phyloP scores from a whole-genome alignment of 2,113 vertebrate genomes.

The Burhinus bistriatus region DNA sequence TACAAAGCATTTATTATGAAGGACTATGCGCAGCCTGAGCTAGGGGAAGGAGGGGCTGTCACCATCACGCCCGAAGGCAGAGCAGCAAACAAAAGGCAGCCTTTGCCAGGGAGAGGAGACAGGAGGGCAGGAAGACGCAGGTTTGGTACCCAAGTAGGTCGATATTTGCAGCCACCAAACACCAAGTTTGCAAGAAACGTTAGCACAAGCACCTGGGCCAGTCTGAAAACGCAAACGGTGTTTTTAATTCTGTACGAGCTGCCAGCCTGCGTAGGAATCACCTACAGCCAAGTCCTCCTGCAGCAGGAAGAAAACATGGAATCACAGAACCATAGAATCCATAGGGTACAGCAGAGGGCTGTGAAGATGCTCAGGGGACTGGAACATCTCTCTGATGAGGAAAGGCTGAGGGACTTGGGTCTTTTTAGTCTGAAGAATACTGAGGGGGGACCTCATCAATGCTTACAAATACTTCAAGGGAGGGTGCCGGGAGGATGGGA shows the following conservation, averaged over 20 bases:
- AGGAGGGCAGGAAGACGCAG: background rate
- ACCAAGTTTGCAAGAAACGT: background rate
- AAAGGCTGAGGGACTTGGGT: no score
- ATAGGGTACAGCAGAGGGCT: no score
- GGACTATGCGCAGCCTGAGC: background rate
- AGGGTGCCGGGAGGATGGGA: no score
- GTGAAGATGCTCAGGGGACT: no score
- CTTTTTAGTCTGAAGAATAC: no score
- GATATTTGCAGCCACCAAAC: background rate
- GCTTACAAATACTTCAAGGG: no score
- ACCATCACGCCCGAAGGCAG: background rate
- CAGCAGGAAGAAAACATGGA: background rate
- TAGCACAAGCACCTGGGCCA: background rate
- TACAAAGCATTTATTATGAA: background rate
- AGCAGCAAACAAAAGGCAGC: background rate
- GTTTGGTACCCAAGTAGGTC: background rate
- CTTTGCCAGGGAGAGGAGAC: background rate
- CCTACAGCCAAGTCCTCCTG: background rate
- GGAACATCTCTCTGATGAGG: no score
- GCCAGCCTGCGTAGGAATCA: background rate
- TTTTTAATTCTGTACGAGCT: background rate
- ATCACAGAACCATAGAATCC: no score
- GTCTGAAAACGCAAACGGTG: rapidly evolving
- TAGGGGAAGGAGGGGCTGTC: background rate
- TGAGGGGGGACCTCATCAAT: no score